These are phyloP conservation scores for Glomeris maerens DNA, from an alignment of 1,140 invertebrate species.

Conservation along the genomic window DNA sequence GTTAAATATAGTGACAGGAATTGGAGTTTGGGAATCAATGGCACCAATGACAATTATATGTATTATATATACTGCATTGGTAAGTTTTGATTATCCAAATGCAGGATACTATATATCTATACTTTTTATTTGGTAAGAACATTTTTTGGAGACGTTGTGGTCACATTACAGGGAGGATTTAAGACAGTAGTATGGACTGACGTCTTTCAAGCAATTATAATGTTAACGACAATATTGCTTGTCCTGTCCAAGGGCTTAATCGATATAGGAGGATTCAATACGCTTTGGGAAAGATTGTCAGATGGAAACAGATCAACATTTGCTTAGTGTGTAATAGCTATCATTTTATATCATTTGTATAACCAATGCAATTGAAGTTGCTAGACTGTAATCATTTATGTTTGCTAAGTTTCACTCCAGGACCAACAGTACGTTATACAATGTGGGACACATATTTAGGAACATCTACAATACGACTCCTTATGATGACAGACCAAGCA, in stretches of 20 bases:
- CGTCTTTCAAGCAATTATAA: conserved; percentile 31
- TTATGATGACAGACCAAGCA: not conserved
- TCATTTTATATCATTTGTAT: no score
- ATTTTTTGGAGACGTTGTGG: no score
- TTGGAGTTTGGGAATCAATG: not conserved
- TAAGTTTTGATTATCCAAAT: conserved; percentile 1
- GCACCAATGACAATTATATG: not conserved
- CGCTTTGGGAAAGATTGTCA: conserved; percentile 50
- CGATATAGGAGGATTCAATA: conserved; percentile 27
- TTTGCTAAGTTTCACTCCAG: not conserved
- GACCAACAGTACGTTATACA: not conserved
- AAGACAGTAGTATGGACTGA: conserved; percentile 37
- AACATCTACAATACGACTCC: not conserved
- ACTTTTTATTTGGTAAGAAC: conserved; percentile 23
- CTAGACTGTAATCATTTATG: not conserved
- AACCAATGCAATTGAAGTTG: not conserved
- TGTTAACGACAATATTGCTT: conserved; percentile 22
- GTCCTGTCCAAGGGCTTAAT: conserved; percentile 17
- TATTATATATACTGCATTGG: not conserved
- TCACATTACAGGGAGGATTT: conserved; percentile 33
- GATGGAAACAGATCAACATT: conserved; percentile 50
- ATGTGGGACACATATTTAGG: not conserved
- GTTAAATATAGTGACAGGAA: not conserved
- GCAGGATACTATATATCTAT: not conserved
- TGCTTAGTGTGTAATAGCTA: conserved; percentile 39